Percentiles rank a stretch among this genome's conserved stretches.
Evolutionary conservation across 1,140 invertebrate species (phyloP).

Genomic region (Monomorium pharaonis): DNA sequence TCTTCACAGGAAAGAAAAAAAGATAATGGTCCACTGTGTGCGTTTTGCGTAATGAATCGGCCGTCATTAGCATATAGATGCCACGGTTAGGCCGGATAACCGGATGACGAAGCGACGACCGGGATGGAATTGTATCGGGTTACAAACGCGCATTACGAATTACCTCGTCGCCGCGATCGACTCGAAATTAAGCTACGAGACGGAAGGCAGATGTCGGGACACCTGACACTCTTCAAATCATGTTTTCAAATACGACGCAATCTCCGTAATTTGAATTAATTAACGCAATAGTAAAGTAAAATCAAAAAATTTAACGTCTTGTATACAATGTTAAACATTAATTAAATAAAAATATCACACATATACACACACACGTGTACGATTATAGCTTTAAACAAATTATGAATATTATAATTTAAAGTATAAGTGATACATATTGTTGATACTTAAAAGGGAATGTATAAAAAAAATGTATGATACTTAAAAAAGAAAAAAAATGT

Average conservation of each 20-base stretch:
- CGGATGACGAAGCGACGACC: slow-evolving; percentile 43
- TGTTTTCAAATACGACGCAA: neutral
- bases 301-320: neutral
- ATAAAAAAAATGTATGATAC: too few relatives aligned
- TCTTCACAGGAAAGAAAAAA: slow-evolving; percentile 8
- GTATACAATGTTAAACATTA: neutral
- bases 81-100: slow-evolving; percentile 48
- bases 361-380: too few relatives aligned
- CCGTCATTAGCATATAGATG: slow-evolving; percentile 54
- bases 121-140: slow-evolving; percentile 54
- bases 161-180: slow-evolving; percentile 11
- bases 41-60: slow-evolving; percentile 59
- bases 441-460: too few relatives aligned
- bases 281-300: neutral
- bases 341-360: neutral
- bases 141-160: slow-evolving; percentile 39
- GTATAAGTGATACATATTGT: too few relatives aligned
- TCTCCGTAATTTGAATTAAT: slow-evolving; percentile 3
- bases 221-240: slow-evolving; percentile 46
- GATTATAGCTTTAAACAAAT: too few relatives aligned
- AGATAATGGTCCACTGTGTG: slow-evolving; percentile 31
- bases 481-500: too few relatives aligned
- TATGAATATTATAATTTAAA: too few relatives aligned
- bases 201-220: slow-evolving; percentile 48
- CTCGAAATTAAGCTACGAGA: slow-evolving; percentile 37